These are phyloP conservation scores for Leptonema lineaticorne DNA, from an alignment of 1,140 invertebrate genomes.

Conservation along the genomic window DNA sequence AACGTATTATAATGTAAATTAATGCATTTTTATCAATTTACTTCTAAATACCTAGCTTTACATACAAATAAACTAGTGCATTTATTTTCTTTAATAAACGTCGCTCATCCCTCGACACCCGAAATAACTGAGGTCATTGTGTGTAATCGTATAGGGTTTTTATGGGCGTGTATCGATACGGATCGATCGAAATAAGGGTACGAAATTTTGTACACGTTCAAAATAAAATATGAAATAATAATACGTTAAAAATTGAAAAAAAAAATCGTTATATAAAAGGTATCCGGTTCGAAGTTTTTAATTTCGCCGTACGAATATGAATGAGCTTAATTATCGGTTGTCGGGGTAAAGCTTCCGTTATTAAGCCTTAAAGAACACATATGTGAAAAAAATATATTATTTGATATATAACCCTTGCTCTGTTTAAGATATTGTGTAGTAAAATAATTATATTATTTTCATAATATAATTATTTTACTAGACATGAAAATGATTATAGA, in stretches of 20 bases:
- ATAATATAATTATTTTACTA: too few species aligned
- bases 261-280: slow-evolving; percentile 36
- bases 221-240: too few species aligned
- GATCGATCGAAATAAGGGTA: slow-evolving; percentile 37
- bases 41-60: too few species aligned
- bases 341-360: neutral
- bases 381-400: too few species aligned
- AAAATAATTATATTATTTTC: too few species aligned
- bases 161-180: slow-evolving; percentile 35
- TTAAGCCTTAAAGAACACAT: neutral
- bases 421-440: too few species aligned
- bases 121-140: slow-evolving; percentile 16
- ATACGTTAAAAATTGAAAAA: too few species aligned
- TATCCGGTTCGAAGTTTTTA: slow-evolving; percentile 36
- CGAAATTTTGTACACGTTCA: slow-evolving; percentile 26
- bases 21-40: too few species aligned
- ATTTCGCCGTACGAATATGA: slow-evolving; percentile 34
- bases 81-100: slow-evolving; percentile 32
- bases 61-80: too few species aligned
- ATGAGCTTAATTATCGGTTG: slow-evolving; percentile 38
- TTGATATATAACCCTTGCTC: too few species aligned
- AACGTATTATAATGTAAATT: too few species aligned
- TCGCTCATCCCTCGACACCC: slow-evolving; percentile 24
- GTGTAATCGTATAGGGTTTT: slow-evolving; percentile 27
- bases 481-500: too few species aligned